phyloP scores from a whole-genome alignment of 2,797 vertebrate genomes.

The Girardinus metallicus region DNA sequence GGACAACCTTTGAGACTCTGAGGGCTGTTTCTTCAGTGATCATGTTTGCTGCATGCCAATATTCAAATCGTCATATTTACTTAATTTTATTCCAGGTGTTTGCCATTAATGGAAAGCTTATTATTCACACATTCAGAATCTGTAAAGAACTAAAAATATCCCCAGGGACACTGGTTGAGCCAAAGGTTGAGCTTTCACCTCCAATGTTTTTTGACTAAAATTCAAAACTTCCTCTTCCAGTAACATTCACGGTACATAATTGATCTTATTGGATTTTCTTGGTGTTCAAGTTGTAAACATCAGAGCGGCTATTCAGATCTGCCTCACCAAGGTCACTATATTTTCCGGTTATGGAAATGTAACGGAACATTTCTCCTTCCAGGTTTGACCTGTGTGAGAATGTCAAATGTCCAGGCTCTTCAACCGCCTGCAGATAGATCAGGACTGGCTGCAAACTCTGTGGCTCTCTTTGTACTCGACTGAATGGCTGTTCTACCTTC shows the following conservation, averaged over 20 bases:
- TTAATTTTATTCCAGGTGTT: too few species aligned
- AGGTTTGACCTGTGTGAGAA: slow-evolving; percentile 50
- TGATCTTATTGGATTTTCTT: slow-evolving; percentile 40
- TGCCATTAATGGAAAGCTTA: too few species aligned
- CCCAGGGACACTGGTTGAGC: too few species aligned
- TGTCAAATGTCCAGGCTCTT: slow-evolving; percentile 25
- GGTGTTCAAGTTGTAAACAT: slow-evolving; percentile 47
- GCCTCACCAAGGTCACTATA: slow-evolving; percentile 44
- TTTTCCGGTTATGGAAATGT: slow-evolving; percentile 49
- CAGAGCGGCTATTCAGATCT: slow-evolving; percentile 31
- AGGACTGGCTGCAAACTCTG: slow-evolving; percentile 15
- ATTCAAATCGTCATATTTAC: too few species aligned
- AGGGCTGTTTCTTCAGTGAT: too few species aligned
- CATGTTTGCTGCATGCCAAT: too few species aligned
- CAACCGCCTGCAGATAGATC: slow-evolving; percentile 10
- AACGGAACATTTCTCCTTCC: slow-evolving; percentile 30
- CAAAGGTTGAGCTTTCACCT: background rate
- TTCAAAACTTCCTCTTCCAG: background rate
- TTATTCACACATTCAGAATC: too few species aligned
- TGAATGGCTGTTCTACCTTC: slow-evolving; percentile 23
- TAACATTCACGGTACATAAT: slow-evolving; percentile 18
- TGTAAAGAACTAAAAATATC: too few species aligned
- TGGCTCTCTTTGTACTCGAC: background rate
- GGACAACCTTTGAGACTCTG: too few species aligned
- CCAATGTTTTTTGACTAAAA: slow-evolving; percentile 13